These are phyloP conservation scores for Achatina immaculata DNA, from an alignment of 1,140 invertebrate genomes.

Conservation along the genomic window DNA sequence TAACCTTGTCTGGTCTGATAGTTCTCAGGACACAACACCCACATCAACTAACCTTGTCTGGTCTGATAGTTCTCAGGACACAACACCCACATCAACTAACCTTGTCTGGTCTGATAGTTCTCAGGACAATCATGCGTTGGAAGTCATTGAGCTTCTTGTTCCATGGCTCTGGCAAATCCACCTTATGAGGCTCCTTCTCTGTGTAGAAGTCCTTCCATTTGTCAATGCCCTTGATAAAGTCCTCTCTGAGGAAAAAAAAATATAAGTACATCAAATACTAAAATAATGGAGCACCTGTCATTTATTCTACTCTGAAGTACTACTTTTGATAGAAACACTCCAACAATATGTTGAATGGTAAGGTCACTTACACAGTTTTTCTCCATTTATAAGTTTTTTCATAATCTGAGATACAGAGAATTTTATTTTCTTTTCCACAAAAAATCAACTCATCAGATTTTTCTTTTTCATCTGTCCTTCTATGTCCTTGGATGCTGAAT, in stretches of 20 bases:
- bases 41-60: conserved; percentile 77
- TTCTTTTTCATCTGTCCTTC: too few species aligned
- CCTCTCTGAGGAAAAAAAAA: conserved; percentile 54
- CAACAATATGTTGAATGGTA: too few species aligned
- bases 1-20: conserved; percentile 75
- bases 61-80: conserved; percentile 66
- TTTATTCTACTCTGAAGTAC: too few species aligned
- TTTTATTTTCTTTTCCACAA: too few species aligned
- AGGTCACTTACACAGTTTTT: too few species aligned
- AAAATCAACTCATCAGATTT: too few species aligned
- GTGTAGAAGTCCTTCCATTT: conserved; percentile 69
- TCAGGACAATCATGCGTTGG: conserved; percentile 70
- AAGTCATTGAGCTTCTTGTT: conserved; percentile 68
- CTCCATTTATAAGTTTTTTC: too few species aligned
- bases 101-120: conserved; percentile 71
- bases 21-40: conserved; percentile 66
- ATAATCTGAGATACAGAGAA: too few species aligned
- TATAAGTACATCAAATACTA: too few species aligned
- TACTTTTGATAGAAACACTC: too few species aligned
- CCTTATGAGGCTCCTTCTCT: conserved; percentile 69
- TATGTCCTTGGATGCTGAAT: too few species aligned
- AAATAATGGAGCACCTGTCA: background rate
- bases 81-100: too few species aligned
- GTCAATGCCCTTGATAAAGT: conserved; percentile 63
- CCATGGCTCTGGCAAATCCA: conserved; percentile 67